Evolutionary conservation across 2,113 vertebrate genomes (phyloP), one percentile per base, ranked within the genome.

Genomic region (Ochotona princeps): DNA sequence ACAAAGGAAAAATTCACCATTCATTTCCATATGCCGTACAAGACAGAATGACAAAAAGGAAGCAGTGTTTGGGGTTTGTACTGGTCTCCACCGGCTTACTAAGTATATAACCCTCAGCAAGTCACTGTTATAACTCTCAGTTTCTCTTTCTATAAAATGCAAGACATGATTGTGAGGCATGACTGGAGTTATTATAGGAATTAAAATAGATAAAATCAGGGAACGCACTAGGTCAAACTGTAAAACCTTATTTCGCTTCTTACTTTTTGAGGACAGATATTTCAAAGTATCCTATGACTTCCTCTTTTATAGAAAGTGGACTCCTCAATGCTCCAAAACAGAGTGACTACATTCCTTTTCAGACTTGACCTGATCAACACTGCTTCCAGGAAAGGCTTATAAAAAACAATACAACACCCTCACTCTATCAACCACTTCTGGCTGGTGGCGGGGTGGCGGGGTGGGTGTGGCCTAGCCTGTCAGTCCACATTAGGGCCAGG

Each of bases 321-420:
- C 95, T 91, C 84, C 47, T 86, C 69, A 67, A 32, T 23, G n/a
- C 2, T 57, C 23, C 23, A 76, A 94, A 92, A 75, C 57, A 86
- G 0, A 90, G 63, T 51, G 11, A 94, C 60, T 74, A 8, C 13
- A 8, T 95, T 82, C 86, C 47, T 76, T 75, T 72, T 66, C 4
- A 12, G 35, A 95, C 92, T 75, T 94, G 67, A 93, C 90, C 57
- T 75, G 47, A 82, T 91, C 84, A 54, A 92, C 89, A 73, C 74
- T 87, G 73, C 84, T 96, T 85, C 65, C 82, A 96, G 66, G 73
- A 81, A 93, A 95, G 21, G 79, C 79, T 96, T 94, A 95, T 28
- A 94, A 57, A 57, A 44, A 44, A 44, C 38, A 44, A 44, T 44
- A 44, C 38, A 44, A 44, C 38, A 44, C 38, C 38, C 38, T 44